phyloP scores from a whole-genome alignment of 2,113 vertebrate genomes.

The Varanus salvator region DNA sequence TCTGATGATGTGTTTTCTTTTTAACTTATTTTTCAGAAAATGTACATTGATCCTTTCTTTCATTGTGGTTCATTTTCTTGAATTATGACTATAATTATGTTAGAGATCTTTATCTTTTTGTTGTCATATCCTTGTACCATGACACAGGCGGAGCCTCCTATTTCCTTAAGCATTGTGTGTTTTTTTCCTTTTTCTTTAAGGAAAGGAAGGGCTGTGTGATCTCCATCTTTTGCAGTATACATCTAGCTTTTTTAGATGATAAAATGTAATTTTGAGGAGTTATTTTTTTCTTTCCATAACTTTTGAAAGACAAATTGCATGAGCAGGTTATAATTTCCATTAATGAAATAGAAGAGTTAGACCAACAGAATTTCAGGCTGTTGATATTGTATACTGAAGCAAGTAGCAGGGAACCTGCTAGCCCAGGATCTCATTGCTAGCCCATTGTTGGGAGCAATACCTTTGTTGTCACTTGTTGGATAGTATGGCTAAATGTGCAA shows the following conservation, averaged over 20 bases:
- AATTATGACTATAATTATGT: neutral
- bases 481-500: neutral
- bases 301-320: neutral
- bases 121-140: neutral
- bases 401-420: neutral
- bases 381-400: neutral
- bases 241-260: neutral
- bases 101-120: no score
- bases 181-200: neutral
- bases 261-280: neutral
- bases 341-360: conserved; percentile 2
- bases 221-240: neutral
- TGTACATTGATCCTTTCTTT: neutral
- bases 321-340: neutral
- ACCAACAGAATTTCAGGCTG: neutral
- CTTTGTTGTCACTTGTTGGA: neutral
- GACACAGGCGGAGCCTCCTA: neutral
- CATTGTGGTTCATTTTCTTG: neutral
- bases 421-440: neutral
- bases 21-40: neutral
- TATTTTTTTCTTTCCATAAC: accelerated
- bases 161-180: neutral
- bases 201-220: neutral
- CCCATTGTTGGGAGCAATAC: neutral
- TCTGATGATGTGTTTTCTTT: no score